Conservation (phyloP, 2,113 vertebrate species). For the Capreolus pygargus region DNA sequence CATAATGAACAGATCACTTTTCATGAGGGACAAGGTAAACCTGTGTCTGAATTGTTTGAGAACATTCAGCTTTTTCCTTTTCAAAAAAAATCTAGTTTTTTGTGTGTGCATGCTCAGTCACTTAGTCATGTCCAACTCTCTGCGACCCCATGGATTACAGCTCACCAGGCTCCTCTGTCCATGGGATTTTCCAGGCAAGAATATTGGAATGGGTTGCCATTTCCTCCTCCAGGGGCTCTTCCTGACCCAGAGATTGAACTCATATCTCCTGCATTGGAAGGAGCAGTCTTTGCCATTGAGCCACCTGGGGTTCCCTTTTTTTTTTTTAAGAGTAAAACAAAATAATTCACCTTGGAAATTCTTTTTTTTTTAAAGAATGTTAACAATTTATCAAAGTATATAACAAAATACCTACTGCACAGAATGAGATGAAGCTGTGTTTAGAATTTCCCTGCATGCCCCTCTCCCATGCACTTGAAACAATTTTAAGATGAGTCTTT, state of each 20-base stretch:
- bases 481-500: too few species aligned
- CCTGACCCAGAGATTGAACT: background rate
- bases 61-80: background rate
- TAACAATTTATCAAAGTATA: background rate
- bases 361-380: background rate
- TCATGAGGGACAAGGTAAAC: background rate
- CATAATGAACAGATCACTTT: background rate
- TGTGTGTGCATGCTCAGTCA: background rate
- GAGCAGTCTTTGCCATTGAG: background rate
- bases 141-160: background rate
- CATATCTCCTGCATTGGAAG: background rate
- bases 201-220: background rate
- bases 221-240: background rate
- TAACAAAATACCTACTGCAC: background rate
- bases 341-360: background rate
- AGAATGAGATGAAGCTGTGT: background rate
- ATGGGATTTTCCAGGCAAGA: background rate
- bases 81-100: background rate
- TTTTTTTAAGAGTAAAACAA: background rate
- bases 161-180: background rate
- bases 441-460: background rate
- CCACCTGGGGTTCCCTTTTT: background rate
- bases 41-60: background rate
- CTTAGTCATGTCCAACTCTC: background rate
- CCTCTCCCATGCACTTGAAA: background rate